Base-by-base conservation (phyloP, 2,888 invertebrate genomes). In the Cataglyphis rosenhaueri region DNA sequence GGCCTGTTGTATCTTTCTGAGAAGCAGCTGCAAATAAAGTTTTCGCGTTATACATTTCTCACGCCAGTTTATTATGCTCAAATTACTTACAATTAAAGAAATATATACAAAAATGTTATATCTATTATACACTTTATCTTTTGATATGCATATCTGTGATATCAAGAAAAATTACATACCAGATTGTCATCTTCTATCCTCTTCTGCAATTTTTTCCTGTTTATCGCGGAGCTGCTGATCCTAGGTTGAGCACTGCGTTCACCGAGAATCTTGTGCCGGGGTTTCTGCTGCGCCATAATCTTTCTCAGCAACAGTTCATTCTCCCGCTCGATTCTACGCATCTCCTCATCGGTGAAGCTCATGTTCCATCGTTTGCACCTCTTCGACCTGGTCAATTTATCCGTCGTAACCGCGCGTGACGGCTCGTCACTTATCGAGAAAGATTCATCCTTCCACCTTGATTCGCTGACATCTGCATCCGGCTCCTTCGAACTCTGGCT, bases 181-280 rank as follows among this genome's bases (percentile, higher is more conserved):
- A 95, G 91, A 91, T 96, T 96, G 84, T 95, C 95, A 84, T 93
- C 92, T 85, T 95, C 95, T 86, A 96, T 95, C 87, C 94, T 94
- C 79, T 92, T 93, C 84, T 95, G 95, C 32, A 95, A 93, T 84
- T 93, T 94, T 79, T 92, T 94, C 64, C 96, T 92, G 88, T 95
- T 95, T 61, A 96, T 94, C 18, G 95, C 95, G 48, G 95, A 95
- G 44, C 94, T 94, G 64, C 94, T 92, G 3, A 89, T 65, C 82
- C 90, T 91, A 1, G 86, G 83, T 25, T 88, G 89, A 21, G 75
- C 61, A 9, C 8, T 18, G 41, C 25, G 41, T 32, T 85, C 75
- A 0, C 4, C 48, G 25, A 66, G 48, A 21, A 83, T 32, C 61
- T 88, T 91, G n/a, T 85, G 88, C 18, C 74, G 88, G n/a, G 91